A percentile compares a stretch with the other conserved stretches of the same genome.
These are phyloP conservation scores for Pseudomyrmex cubaensis DNA, from an alignment of 1,140 invertebrate species.

Conservation along the genomic window DNA sequence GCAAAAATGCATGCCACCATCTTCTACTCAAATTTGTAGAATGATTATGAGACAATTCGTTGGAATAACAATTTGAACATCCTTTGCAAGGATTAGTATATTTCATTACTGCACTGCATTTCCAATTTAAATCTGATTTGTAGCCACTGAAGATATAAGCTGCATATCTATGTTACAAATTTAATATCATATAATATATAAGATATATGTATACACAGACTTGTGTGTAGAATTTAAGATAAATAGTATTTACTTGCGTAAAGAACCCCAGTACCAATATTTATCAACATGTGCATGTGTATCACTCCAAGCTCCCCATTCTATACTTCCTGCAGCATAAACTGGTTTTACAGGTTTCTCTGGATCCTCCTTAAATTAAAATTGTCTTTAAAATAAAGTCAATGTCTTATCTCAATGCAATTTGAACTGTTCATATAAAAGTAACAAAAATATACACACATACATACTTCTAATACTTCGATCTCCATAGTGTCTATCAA, in stretches of 20 bases:
- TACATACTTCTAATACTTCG: conserved; percentile 85
- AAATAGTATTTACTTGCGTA: conserved; percentile 86
- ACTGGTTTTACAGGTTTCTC: conserved; percentile 88
- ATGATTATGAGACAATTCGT: conserved; percentile 70
- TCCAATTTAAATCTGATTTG: conserved; percentile 88
- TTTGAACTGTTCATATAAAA: conserved; percentile 19
- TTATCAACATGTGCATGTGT: conserved; percentile 90
- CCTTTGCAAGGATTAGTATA: conserved; percentile 93
- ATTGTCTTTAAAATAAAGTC: conserved; percentile 42
- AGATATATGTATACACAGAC: background rate
- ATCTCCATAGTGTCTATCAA: conserved; percentile 93
- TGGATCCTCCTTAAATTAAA: conserved; percentile 78
- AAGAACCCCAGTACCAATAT: conserved; percentile 94
- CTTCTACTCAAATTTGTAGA: conserved; percentile 69
- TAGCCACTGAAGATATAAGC: conserved; percentile 87
- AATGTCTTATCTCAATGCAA: conserved; percentile 20
- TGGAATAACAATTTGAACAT: conserved; percentile 90
- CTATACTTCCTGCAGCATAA: conserved; percentile 91
- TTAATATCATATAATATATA: conserved; percentile 29
- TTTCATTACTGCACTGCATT: conserved; percentile 88
- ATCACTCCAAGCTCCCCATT: conserved; percentile 94
- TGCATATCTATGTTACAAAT: conserved; percentile 76
- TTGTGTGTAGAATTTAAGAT: background rate
- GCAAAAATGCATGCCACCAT: conserved; percentile 86
- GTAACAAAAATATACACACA: background rate